Conservation (phyloP, 35 echinoderm and acorn worm species). For the Nesometra sesokonis region DNA sequence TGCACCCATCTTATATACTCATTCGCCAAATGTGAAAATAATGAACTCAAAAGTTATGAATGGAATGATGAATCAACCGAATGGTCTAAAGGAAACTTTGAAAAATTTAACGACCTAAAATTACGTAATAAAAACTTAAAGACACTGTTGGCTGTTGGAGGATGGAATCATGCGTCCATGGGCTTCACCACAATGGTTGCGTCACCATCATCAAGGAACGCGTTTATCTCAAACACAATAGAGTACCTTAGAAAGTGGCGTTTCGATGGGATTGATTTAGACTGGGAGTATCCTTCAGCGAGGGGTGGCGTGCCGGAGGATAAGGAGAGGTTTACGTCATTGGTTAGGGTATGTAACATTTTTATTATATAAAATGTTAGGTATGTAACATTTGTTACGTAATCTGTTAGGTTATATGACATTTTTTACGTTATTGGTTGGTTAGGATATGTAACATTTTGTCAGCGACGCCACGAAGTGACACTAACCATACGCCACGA, state of each 20-base stretch:
- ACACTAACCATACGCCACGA: too few species aligned
- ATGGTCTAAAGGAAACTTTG: conserved; percentile 19
- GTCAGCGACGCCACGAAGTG: too few species aligned
- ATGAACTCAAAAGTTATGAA: conserved; percentile 8
- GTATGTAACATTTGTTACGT: too few species aligned
- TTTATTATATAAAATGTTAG: too few species aligned
- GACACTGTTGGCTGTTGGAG: conserved; percentile 27
- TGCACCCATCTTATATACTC: conserved; percentile 35
- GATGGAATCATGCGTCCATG: conserved; percentile 20
- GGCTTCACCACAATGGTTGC: conserved; percentile 25
- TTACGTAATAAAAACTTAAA: neutral
- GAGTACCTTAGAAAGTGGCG: neutral
- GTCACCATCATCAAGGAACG: neutral
- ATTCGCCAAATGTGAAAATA: conserved; percentile 13
- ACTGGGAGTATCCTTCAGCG: conserved; percentile 20
- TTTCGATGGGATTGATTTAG: conserved; percentile 26
- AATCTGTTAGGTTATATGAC: too few species aligned
- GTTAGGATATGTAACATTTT: too few species aligned
- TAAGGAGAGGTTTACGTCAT: neutral
- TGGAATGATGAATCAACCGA: conserved; percentile 50
- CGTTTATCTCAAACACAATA: conserved; percentile 12
- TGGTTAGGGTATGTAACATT: conserved; percentile 3
- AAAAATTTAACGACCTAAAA: conserved; percentile 36
- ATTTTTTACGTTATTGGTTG: too few species aligned
- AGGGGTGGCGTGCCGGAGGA: conserved; percentile 4